Percentiles rank a stretch among this genome's conserved stretches.
phyloP scores from a whole-genome alignment of 2,113 vertebrate species.

The Nycticebus coucang region DNA sequence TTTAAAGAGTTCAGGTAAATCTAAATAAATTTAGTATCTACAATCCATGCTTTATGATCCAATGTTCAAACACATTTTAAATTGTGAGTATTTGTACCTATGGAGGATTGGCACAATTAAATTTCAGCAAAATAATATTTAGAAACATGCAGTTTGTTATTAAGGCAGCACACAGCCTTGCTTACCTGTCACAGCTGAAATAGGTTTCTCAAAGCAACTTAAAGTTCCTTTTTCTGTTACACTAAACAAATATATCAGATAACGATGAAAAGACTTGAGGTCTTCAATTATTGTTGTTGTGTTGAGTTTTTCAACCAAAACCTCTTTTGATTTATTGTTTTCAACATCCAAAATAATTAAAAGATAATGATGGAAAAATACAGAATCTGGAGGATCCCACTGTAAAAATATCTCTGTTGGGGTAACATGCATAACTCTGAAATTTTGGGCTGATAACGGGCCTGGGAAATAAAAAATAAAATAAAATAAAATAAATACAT shows the following conservation, averaged over 20 bases:
- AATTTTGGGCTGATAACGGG: constrained; percentile 84
- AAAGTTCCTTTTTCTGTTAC: constrained; percentile 84
- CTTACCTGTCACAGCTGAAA: constrained; percentile 88
- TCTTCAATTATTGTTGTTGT: constrained; percentile 81
- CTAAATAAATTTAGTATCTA: constrained; percentile 18
- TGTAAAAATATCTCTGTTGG: constrained; percentile 85
- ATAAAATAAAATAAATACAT: background rate
- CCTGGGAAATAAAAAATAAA: constrained; percentile 79
- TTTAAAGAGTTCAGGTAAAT: background rate
- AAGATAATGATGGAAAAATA: constrained; percentile 84
- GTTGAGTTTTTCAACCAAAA: constrained; percentile 81
- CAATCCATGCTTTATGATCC: background rate
- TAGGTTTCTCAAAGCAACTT: constrained; percentile 83
- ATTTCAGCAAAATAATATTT: background rate
- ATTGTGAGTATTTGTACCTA: background rate
- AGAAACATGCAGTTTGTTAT: background rate
- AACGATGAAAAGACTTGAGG: constrained; percentile 86
- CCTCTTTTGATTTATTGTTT: constrained; percentile 73
- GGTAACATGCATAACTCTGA: constrained; percentile 81
- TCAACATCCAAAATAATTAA: constrained; percentile 84
- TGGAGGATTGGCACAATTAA: background rate
- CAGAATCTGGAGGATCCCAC: constrained; percentile 83
- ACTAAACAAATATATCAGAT: constrained; percentile 87
- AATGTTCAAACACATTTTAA: background rate
- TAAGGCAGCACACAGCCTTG: background rate